Evolutionary conservation across 2,888 invertebrate species (phyloP).

Genomic region (Argyresthia goedartella): DNA sequence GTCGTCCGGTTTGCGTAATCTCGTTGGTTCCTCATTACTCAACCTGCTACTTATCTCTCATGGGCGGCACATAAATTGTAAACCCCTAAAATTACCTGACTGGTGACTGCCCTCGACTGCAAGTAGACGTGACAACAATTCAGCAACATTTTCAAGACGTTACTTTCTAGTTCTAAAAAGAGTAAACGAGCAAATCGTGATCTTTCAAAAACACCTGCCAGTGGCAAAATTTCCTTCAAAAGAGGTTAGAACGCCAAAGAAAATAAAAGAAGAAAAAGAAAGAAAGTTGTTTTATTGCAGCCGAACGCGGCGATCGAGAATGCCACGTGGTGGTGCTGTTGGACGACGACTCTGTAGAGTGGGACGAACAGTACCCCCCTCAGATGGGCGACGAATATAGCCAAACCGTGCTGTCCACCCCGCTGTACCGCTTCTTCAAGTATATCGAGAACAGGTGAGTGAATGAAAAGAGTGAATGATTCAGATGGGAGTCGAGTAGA

Average conservation of each 20-base stretch:
- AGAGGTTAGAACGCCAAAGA: not conserved
- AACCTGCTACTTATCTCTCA: too few species aligned
- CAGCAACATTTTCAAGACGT: too few species aligned
- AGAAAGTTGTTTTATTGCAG: slow-evolving; percentile 78
- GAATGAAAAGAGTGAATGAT: not conserved
- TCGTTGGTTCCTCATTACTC: too few species aligned
- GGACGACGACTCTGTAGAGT: slow-evolving; percentile 96
- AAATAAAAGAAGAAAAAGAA: too few species aligned
- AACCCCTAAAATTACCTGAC: too few species aligned
- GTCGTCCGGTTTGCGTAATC: too few species aligned
- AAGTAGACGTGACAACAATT: too few species aligned
- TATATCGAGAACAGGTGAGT: slow-evolving; percentile 91
- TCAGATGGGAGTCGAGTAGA: slow-evolving; percentile 99
- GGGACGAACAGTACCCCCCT: slow-evolving; percentile 99
- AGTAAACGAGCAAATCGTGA: too few species aligned
- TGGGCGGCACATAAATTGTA: too few species aligned
- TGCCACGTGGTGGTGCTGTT: slow-evolving; percentile 96
- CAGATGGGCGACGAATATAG: slow-evolving; percentile 99
- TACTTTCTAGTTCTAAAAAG: too few species aligned
- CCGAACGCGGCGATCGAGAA: slow-evolving; percentile 95
- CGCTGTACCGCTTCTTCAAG: slow-evolving; percentile 98
- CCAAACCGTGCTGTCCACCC: slow-evolving; percentile 95
- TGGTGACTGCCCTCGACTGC: too few species aligned
- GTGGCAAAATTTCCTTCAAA: too few species aligned
- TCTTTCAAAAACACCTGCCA: not conserved